Evolutionary conservation across 2,113 vertebrate species (phyloP).

Genomic region (Gasterosteus aculeatus): DNA sequence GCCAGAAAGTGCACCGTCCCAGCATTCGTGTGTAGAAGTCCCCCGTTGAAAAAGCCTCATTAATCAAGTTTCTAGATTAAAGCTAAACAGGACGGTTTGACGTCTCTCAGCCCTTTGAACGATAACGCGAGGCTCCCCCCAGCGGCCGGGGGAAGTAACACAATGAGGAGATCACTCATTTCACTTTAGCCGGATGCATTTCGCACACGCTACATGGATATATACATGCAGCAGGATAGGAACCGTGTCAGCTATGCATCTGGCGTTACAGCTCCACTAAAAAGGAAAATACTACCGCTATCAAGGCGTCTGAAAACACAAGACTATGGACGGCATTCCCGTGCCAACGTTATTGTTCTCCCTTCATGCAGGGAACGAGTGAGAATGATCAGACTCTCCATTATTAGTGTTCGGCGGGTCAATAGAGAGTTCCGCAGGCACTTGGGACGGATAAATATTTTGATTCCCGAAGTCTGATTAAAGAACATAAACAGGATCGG

Average conservation of each 20-base stretch:
- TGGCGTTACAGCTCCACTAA: neutral
- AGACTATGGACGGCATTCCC: neutral
- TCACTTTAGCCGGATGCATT: neutral
- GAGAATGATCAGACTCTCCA: neutral
- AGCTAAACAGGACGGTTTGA: neutral
- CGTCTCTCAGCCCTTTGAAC: slow-evolving; percentile 12
- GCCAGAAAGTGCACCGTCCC: neutral
- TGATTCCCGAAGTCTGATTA: neutral
- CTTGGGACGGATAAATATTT: slow-evolving; percentile 52
- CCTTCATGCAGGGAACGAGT: neutral
- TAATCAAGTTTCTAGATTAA: neutral
- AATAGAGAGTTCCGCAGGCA: slow-evolving; percentile 56
- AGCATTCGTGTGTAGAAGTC: neutral
- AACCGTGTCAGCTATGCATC: neutral
- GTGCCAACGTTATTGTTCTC: neutral
- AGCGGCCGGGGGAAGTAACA: slow-evolving; percentile 56
- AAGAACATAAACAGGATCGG: neutral
- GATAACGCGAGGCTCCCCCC: slow-evolving; percentile 58
- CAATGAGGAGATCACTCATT: slow-evolving; percentile 1
- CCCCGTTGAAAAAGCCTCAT: neutral
- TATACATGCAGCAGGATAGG: neutral
- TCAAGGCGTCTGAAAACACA: neutral
- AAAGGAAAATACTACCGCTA: neutral
- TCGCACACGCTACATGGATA: neutral
- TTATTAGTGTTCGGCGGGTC: slow-evolving; percentile 10